A percentile compares a stretch with the other conserved stretches of the same genome.
Evolutionary conservation across 2,113 vertebrate genomes (phyloP).

Genomic region (Puffinus mauretanicus): DNA sequence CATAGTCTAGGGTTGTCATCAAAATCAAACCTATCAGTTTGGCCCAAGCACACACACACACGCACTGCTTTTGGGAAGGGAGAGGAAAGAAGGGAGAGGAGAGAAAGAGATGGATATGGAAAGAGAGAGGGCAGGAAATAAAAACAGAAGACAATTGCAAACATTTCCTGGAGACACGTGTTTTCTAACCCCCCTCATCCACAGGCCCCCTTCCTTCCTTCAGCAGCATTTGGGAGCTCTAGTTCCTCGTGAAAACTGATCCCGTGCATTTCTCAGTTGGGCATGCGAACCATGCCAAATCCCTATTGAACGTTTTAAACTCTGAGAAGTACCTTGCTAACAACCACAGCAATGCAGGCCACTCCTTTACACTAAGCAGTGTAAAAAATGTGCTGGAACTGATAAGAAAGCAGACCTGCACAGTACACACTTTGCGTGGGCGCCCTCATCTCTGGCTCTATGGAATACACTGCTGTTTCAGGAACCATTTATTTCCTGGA

Average conservation of each 20-base stretch:
- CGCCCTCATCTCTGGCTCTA: background rate
- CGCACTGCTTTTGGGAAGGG: background rate
- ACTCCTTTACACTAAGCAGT: background rate
- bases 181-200: background rate
- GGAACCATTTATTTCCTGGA: background rate
- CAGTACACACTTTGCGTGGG: fast-evolving
- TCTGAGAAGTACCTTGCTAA: background rate
- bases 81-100: background rate
- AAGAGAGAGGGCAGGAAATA: background rate
- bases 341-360: background rate
- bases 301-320: background rate
- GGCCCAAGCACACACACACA: background rate
- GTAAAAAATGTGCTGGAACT: background rate
- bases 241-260: background rate
- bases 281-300: background rate
- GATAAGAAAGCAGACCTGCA: background rate
- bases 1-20: background rate
- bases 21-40: background rate
- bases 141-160: background rate
- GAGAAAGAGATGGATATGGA: background rate
- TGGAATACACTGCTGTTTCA: background rate
- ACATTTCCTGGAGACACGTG: background rate
- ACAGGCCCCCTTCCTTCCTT: background rate
- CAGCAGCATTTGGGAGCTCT: background rate
- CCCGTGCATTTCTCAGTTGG: background rate